These are phyloP conservation scores for Pardosa pseudoannulata DNA, from an alignment of 2,888 invertebrate genomes.

Conservation along the genomic window DNA sequence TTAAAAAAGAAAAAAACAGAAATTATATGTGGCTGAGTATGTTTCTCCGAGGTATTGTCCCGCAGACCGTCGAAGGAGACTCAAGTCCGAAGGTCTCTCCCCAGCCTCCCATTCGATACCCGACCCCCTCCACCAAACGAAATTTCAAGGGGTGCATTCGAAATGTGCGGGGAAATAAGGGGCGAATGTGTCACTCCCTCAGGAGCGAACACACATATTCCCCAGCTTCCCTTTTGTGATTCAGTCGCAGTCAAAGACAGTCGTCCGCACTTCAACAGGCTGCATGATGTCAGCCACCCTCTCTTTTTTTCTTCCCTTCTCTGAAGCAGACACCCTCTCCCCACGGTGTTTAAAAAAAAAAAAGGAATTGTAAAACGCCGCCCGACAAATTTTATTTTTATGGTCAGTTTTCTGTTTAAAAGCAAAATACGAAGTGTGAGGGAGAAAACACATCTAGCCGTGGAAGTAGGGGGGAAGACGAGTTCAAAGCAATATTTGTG, in stretches of 20 bases:
- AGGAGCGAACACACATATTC: background rate
- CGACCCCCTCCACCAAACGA: slow-evolving; percentile 35
- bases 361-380: slow-evolving; percentile 20
- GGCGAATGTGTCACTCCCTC: slow-evolving; percentile 59
- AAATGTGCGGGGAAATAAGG: slow-evolving; percentile 41
- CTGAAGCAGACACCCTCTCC: background rate
- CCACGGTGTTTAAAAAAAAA: background rate
- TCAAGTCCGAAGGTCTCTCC: slow-evolving; percentile 16
- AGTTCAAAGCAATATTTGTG: background rate
- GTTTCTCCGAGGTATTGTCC: background rate
- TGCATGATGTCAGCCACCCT: slow-evolving; percentile 45
- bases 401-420: slow-evolving; percentile 37
- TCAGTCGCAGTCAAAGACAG: slow-evolving; percentile 35
- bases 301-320: too few species aligned
- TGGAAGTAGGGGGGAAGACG: too few species aligned
- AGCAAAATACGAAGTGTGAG: background rate
- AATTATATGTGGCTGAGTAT: background rate
- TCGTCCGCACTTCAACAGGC: slow-evolving; percentile 32
- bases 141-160: slow-evolving; percentile 68
- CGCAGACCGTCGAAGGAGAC: background rate
- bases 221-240: slow-evolving; percentile 38
- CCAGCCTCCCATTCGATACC: slow-evolving; percentile 25
- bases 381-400: slow-evolving; percentile 32
- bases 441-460: too few species aligned
- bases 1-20: background rate